Evolutionary conservation across 2,113 vertebrate species (phyloP).

Genomic region (Perccottus glenii): DNA sequence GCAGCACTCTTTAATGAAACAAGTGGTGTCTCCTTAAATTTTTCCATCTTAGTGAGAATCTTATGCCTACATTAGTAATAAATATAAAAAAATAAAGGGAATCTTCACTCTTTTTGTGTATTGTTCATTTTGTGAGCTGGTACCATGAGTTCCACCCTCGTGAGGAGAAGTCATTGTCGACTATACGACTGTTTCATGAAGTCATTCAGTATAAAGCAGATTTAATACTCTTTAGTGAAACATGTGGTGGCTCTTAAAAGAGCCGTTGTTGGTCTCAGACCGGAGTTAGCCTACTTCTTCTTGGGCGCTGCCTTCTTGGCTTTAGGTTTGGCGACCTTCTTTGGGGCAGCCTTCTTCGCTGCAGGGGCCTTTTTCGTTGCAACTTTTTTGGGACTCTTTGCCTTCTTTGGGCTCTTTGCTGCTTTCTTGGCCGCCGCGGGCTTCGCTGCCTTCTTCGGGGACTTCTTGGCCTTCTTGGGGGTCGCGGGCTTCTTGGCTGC

Average conservation of each 20-base stretch:
- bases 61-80: no score
- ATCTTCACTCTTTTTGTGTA: no score
- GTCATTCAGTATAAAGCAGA: no score
- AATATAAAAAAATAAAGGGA: no score
- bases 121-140: no score
- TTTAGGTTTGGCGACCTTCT: neutral
- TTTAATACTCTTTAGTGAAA: no score
- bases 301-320: conserved; percentile 34
- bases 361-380: conserved; percentile 1
- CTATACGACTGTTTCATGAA: no score
- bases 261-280: conserved; percentile 1
- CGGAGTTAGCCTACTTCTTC: conserved; percentile 40
- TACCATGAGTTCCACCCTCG: no score
- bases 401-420: conserved; percentile 13
- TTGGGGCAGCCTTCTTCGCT: neutral
- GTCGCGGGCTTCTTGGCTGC: conserved; percentile 19
- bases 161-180: no score
- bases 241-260: conserved; percentile 39
- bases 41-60: no score
- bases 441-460: conserved; percentile 13
- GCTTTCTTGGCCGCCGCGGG: conserved; percentile 5
- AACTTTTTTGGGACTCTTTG: conserved; percentile 17
- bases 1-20: no score
- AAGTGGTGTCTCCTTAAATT: no score
- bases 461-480: conserved; percentile 8